phyloP scores from a whole-genome alignment of 1,140 invertebrate species.

The Drosophila pachea region DNA sequence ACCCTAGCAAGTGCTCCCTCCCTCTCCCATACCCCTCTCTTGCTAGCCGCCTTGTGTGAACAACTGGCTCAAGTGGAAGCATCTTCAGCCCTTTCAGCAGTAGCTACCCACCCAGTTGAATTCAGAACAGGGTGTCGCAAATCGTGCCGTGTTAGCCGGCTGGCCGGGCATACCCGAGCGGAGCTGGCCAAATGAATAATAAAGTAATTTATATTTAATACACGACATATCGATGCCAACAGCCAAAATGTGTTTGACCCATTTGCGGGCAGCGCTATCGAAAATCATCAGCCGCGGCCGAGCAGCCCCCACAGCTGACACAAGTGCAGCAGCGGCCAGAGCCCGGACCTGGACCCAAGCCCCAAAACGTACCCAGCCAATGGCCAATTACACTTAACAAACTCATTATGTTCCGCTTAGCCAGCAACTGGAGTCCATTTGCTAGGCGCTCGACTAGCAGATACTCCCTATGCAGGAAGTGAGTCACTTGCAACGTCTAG shows the following conservation, averaged over 20 bases:
- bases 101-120: too few relatives aligned
- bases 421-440: conserved; percentile 54
- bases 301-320: conserved; percentile 33
- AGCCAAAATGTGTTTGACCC: conserved; percentile 51
- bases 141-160: conserved; percentile 17
- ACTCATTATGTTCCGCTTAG: conserved; percentile 62
- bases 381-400: conserved; percentile 68
- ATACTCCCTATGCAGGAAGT: not conserved
- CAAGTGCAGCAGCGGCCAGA: conserved; percentile 9
- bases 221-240: conserved; percentile 51
- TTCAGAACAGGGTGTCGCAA: conserved; percentile 2
- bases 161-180: not conserved
- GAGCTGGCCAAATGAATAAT: conserved; percentile 52
- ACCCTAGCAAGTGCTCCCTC: not conserved
- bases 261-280: conserved; percentile 47
- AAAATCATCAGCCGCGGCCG: conserved; percentile 31
- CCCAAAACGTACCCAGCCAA: conserved; percentile 29
- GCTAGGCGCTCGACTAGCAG: conserved; percentile 9
- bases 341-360: conserved; percentile 16
- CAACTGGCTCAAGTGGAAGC: too few relatives aligned
- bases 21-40: too few relatives aligned
- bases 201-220: conserved; percentile 59
- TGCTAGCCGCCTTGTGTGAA: not conserved
- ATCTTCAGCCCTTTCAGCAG: too few relatives aligned
- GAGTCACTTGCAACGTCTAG: too few relatives aligned